phyloP scores from a whole-genome alignment of 92 coral and sea anemone genomes.

The Chrysogorgia sp. region DNA sequence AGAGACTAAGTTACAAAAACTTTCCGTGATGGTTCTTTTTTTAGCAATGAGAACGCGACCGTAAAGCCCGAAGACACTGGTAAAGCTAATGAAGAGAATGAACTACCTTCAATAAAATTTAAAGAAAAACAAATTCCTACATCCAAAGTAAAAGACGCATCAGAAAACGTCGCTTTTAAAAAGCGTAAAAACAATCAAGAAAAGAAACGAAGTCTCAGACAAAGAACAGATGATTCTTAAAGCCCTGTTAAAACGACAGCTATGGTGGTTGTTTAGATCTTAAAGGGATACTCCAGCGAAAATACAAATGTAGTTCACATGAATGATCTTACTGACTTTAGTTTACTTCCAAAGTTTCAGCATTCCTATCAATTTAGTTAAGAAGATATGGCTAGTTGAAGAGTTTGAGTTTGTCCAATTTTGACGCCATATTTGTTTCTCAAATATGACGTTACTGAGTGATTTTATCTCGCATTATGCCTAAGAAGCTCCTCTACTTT shows the following conservation, averaged over 20 bases:
- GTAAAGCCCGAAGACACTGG: constrained; percentile 28
- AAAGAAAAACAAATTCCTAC: constrained; percentile 80
- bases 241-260: not conserved
- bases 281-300: too few relatives aligned
- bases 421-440: too few relatives aligned
- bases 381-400: too few relatives aligned
- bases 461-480: too few relatives aligned
- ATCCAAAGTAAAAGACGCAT: constrained; percentile 53
- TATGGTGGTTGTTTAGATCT: too few relatives aligned
- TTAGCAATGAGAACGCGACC: not conserved
- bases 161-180: constrained; percentile 73
- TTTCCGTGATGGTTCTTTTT: not conserved
- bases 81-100: constrained; percentile 27
- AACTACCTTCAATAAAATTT: constrained; percentile 65
- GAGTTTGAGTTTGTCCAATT: too few relatives aligned
- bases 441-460: too few relatives aligned
- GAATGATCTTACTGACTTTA: too few relatives aligned
- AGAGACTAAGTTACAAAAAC: not conserved
- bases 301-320: too few relatives aligned
- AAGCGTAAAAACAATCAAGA: constrained; percentile 84
- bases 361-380: too few relatives aligned
- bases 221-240: constrained; percentile 43
- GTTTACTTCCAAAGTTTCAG: too few relatives aligned
- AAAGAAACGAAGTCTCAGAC: constrained; percentile 81
- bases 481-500: too few relatives aligned